Evolutionary conservation across 2,113 vertebrate genomes (phyloP).

Genomic region (pig (Sus scrofa)): DNA sequence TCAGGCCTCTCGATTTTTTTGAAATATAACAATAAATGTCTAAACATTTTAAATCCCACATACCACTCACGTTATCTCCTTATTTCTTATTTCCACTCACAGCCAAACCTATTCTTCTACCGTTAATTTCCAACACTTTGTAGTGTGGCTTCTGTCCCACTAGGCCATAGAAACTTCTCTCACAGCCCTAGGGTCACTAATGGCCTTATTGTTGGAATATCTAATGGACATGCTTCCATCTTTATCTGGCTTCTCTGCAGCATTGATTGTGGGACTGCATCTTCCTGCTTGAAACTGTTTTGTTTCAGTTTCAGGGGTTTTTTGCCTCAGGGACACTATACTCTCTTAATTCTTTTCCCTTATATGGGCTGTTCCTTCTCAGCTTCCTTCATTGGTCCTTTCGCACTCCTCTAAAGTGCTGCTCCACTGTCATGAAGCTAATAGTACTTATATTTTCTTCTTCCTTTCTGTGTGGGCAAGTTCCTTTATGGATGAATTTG

Average conservation of each 20-base stretch:
- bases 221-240: neutral
- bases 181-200: neutral
- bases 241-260: neutral
- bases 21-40: neutral
- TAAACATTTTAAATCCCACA: conserved; percentile 13
- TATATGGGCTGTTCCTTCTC: neutral
- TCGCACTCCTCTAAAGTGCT: neutral
- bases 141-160: neutral
- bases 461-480: neutral
- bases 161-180: neutral
- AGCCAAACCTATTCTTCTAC: neutral
- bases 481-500: neutral
- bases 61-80: neutral
- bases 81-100: neutral
- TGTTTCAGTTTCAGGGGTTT: neutral
- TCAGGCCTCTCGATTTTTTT: neutral
- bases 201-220: neutral
- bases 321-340: neutral
- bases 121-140: neutral
- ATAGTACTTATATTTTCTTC: no score
- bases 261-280: neutral
- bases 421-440: neutral
- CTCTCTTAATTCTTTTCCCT: neutral
- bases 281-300: neutral
- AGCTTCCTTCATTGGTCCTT: neutral